Evolutionary conservation across 2,888 invertebrate genomes (phyloP), one percentile per base, ranked within the genome.

Genomic region (Oscheius myriophilus): DNA sequence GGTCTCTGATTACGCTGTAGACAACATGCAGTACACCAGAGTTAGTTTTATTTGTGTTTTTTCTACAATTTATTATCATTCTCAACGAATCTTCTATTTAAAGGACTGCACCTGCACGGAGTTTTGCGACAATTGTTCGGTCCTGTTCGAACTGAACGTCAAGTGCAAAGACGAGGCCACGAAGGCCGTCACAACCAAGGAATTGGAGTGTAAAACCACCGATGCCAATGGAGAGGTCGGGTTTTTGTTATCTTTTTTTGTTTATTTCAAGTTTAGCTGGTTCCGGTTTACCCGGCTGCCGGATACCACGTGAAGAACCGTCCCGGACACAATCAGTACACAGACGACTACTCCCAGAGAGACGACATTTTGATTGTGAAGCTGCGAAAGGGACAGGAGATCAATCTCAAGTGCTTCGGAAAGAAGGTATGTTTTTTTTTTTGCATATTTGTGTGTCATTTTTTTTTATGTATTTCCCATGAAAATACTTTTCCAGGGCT

Each of bases 121-220:
- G 88, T 99, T 98, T 87, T 99, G 98, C 88, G 92, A 92, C 1
- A 94, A 96, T 79, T 99, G 98, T 88, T 94, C 96, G 77, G 96
- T 99, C 0, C 96, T 97, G 88, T 97, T 99, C 86, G 95, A 93
- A 0, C 89, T 99, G 65, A 95, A 97, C 87, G 97, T 97, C 0
- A 94, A 94, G 87, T 97, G 96, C 87, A 90, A 91, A 0, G 96
- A 95, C 84, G 96, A 96, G 71, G 92, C 93, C 87, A 98, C 96
- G 0, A 90, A 94, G 63, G 93, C 94, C 87, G 96, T 98, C 0
- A 97, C 97, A 11, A 96, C 96, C 1, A 96, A 95, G 4, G 96
- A 99, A 89, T 90, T 98, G 42, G 62, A 43, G 18, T 66, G 62
- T 46, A 55, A 25, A 33, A 54, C 54, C 4, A 55, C 21, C 12